Evolutionary conservation across 2,797 vertebrate genomes (phyloP), one percentile per base, ranked within the genome.

Genomic region (Thripadectes ignobilis): DNA sequence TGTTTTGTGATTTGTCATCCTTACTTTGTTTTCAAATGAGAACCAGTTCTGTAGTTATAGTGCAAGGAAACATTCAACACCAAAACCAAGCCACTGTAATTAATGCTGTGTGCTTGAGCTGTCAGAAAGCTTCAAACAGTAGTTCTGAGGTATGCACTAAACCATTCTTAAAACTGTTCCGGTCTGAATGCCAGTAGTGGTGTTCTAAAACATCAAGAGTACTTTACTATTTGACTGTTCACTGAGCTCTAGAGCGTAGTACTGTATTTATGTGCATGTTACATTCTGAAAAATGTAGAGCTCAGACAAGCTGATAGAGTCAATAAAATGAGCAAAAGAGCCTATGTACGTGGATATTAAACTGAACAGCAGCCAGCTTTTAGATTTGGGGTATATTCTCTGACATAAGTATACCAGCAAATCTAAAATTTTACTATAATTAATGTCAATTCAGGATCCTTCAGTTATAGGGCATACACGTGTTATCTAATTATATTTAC

Each of bases 21-120:
- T 74, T 63, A 62, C 65, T 90, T 91, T 41, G 9, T 75, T 91
- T 89, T 82, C 71, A 89, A 58, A 69, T 69, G 46, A 73, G 51
- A 87, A 39, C 19, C 9, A 58, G 15, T 89, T 91, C 48, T 88
- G 17, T 61, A 72, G 38, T 61, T 81, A 52, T 36, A 55, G 29
- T 92, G 36, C 38, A 86, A 57, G 66, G 39, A 77, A 88, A 36
- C 14, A 36, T 75, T 92, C 43, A 66, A 19, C 22, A 43, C 41
- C 14, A 57, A 68, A 91, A 71, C 23, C 7, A 63, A 88, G 68
- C 73, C 30, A 43, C 5, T 76, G 21, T 38, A 58, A 38, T 72
- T 54, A 83, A 75, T 54, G 5, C 34, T 86, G 46, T 52, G 49
- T 75, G 29, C 77, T 73, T 71, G 63, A 85, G 76, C 52, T 83